These are phyloP conservation scores for Gryllus bimaculatus DNA, from an alignment of 1,140 invertebrate genomes.

Conservation along the genomic window DNA sequence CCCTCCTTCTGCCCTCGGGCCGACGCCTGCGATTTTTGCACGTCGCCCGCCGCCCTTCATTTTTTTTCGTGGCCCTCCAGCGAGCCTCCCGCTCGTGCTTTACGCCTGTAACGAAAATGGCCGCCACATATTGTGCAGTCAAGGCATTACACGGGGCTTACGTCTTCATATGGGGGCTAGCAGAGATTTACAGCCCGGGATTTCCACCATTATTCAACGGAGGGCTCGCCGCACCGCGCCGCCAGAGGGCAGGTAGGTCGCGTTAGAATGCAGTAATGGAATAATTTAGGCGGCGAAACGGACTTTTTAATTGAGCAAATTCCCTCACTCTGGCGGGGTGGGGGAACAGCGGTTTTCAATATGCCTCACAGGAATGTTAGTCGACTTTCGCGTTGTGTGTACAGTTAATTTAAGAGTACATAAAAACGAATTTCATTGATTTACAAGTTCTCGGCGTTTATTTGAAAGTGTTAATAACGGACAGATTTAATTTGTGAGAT, in stretches of 20 bases:
- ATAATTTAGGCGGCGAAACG: background rate
- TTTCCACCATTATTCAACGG: background rate
- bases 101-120: slow-evolving; percentile 3
- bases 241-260: background rate
- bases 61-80: background rate
- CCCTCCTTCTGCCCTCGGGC: background rate
- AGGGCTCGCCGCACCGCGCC: background rate
- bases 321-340: background rate
- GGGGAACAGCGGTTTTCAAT: background rate
- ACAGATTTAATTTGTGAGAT: no score
- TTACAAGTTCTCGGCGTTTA: no score
- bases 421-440: no score
- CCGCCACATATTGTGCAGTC: slow-evolving; percentile 2
- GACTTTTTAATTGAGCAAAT: background rate
- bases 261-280: background rate
- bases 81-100: background rate
- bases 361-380: background rate
- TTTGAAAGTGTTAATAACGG: no score
- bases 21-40: background rate
- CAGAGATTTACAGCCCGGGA: background rate
- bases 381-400: background rate
- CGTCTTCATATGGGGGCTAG: background rate
- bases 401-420: no score
- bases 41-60: background rate
- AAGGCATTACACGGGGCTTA: slow-evolving; percentile 3